Conservation (phyloP, 2,113 vertebrate genomes). For the Terrapene triunguis region DNA sequence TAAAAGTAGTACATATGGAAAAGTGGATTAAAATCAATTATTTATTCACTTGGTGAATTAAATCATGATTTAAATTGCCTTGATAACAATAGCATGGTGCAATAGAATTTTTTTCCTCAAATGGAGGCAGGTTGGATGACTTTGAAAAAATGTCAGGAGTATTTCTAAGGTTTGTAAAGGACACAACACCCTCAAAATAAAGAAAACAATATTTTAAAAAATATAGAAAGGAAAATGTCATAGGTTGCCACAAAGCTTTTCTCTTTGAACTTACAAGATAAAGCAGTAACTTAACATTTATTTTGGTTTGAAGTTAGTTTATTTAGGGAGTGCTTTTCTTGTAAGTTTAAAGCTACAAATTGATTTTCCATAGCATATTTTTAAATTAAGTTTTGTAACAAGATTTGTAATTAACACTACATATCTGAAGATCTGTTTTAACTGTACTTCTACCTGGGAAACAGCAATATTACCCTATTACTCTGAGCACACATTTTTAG, state of each 20-base stretch:
- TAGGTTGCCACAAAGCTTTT: not conserved
- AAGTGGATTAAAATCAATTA: not conserved
- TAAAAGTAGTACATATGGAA: not conserved
- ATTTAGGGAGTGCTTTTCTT: not conserved
- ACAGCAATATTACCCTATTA: not conserved
- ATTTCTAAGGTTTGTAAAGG: not conserved
- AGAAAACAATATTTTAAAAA: not conserved
- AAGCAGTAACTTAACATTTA: not conserved
- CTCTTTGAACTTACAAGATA: not conserved
- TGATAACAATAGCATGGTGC: conserved; percentile 6
- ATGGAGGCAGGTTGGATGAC: not conserved
- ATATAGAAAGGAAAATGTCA: not conserved
- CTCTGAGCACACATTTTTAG: not conserved
- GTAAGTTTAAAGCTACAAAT: not conserved
- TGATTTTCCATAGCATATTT: not conserved
- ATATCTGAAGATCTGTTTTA: not conserved
- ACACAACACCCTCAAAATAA: not conserved
- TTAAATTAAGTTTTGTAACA: not conserved
- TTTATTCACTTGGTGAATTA: not conserved
- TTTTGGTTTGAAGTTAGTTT: not conserved
- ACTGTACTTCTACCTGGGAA: not conserved
- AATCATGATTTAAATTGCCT: not conserved
- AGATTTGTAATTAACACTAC: not conserved
- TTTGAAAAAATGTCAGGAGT: not conserved
- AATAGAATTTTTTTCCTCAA: conserved; percentile 11